phyloP scores from a whole-genome alignment of 2,797 vertebrate species.

The Pteropus rufus region DNA sequence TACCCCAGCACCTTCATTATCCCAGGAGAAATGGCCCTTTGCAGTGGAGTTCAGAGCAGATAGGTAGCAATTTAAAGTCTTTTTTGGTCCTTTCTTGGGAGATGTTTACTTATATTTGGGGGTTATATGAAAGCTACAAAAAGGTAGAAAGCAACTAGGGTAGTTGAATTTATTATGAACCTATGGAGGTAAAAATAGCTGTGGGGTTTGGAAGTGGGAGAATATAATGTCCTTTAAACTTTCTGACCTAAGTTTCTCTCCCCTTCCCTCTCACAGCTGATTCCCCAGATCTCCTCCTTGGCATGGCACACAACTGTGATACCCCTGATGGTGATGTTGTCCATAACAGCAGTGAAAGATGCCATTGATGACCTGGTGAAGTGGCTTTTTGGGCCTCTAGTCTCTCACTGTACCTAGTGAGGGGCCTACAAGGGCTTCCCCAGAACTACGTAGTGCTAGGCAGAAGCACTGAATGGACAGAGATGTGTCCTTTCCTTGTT shows the following conservation, averaged over 20 bases:
- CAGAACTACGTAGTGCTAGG: not conserved
- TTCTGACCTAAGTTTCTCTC: slow-evolving; percentile 23
- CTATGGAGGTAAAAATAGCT: not conserved
- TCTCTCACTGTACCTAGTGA: not conserved
- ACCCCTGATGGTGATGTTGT: slow-evolving; percentile 90
- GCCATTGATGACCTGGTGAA: slow-evolving; percentile 92
- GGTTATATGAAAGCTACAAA: not conserved
- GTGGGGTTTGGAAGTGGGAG: not conserved
- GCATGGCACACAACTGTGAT: slow-evolving; percentile 94
- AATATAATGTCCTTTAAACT: not conserved
- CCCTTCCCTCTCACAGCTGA: slow-evolving; percentile 83
- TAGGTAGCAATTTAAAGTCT: not conserved
- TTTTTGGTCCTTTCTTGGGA: not conserved
- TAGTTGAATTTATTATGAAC: not conserved
- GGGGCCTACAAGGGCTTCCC: not conserved
- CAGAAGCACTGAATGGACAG: not conserved
- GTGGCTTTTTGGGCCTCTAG: not conserved
- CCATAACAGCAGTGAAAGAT: slow-evolving; percentile 92
- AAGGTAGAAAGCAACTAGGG: not conserved
- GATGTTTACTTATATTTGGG: slow-evolving; percentile 1
- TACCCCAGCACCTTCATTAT: not conserved
- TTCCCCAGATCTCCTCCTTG: slow-evolving; percentile 93
- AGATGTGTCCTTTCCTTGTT: not conserved
- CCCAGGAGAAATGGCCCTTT: not conserved
- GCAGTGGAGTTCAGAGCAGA: not conserved